Percentiles rank a stretch among this genome's conserved stretches.
Evolutionary conservation across 1,140 invertebrate species (phyloP).

Genomic region (Euschistus heros): DNA sequence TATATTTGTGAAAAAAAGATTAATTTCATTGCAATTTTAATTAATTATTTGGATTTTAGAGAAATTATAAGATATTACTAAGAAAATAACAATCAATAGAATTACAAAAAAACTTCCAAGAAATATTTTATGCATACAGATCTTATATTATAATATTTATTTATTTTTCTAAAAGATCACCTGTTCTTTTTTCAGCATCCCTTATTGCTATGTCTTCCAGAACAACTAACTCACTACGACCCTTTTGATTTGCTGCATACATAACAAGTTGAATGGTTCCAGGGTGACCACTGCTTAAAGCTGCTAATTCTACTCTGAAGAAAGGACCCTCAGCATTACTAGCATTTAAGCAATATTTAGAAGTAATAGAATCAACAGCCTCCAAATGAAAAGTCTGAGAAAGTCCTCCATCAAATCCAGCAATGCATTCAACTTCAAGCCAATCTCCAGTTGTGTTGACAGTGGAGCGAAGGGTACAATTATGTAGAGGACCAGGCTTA

Average conservation of each 20-base stretch:
- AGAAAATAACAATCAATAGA: neutral
- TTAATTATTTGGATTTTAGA: neutral
- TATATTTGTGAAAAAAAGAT: no score
- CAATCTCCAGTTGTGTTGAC: slow-evolving; percentile 56
- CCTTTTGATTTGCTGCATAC: slow-evolving; percentile 79
- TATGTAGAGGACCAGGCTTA: slow-evolving; percentile 65
- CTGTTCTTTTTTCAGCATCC: slow-evolving; percentile 74
- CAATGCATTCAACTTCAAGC: slow-evolving; percentile 57
- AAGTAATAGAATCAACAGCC: slow-evolving; percentile 59
- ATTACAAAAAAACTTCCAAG: neutral
- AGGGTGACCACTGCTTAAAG: slow-evolving; percentile 47
- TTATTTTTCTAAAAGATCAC: slow-evolving; percentile 40
- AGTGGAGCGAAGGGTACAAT: slow-evolving; percentile 66
- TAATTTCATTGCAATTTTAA: no score
- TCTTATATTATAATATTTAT: slow-evolving; percentile 19
- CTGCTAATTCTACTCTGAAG: slow-evolving; percentile 56
- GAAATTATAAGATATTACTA: slow-evolving; percentile 11
- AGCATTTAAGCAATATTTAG: slow-evolving; percentile 55
- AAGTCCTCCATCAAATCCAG: slow-evolving; percentile 73
- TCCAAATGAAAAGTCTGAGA: slow-evolving; percentile 71
- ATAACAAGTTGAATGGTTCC: slow-evolving; percentile 60
- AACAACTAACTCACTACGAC: slow-evolving; percentile 64
- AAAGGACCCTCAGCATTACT: slow-evolving; percentile 46
- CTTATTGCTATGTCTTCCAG: slow-evolving; percentile 76
- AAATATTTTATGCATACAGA: slow-evolving; percentile 13